Conservation (phyloP, 30 jellyfish, hydroid and myxozoan species). For the Aurelia aurita region DNA sequence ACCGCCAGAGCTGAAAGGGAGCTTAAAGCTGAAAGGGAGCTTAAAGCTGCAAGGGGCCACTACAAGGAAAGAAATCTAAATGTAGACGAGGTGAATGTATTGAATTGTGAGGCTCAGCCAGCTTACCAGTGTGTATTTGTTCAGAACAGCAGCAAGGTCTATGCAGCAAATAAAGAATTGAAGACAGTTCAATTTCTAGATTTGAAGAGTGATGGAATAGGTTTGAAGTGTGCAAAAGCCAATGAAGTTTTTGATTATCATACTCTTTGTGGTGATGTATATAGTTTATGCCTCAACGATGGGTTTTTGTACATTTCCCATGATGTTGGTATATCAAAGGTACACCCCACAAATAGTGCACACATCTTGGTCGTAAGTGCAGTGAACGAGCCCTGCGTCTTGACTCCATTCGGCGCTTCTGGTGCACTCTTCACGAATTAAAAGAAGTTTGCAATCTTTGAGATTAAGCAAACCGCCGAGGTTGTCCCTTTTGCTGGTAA, state of each 20-base stretch:
- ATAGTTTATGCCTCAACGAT: too few species aligned
- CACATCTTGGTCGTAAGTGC: neutral
- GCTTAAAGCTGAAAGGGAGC: constrained; percentile 3
- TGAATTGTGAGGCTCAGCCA: neutral
- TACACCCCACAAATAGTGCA: too few species aligned
- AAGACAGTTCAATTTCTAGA: neutral
- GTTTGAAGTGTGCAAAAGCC: neutral
- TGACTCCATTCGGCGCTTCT: constrained; percentile 31
- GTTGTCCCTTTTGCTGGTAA: constrained; percentile 25
- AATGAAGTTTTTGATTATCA: too few species aligned
- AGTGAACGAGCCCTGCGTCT: constrained; percentile 4
- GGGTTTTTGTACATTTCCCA: too few species aligned
- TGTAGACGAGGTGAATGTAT: neutral
- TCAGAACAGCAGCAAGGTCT: constrained; percentile 7
- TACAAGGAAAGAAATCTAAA: constrained; percentile 4
- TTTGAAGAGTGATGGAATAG: constrained; percentile 8
- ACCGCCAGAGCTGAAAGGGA: neutral
- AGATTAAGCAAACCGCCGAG: constrained; percentile 9
- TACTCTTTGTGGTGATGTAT: too few species aligned
- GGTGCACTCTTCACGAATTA: constrained; percentile 22
- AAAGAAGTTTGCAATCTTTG: constrained; percentile 26
- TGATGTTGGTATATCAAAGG: too few species aligned
- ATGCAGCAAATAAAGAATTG: neutral
- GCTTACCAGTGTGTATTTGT: neutral
- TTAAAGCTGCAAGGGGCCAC: constrained; percentile 1